These are phyloP conservation scores for Mormyrops attenuatus DNA, from an alignment of 2,797 vertebrate species.

Conservation along the genomic window DNA sequence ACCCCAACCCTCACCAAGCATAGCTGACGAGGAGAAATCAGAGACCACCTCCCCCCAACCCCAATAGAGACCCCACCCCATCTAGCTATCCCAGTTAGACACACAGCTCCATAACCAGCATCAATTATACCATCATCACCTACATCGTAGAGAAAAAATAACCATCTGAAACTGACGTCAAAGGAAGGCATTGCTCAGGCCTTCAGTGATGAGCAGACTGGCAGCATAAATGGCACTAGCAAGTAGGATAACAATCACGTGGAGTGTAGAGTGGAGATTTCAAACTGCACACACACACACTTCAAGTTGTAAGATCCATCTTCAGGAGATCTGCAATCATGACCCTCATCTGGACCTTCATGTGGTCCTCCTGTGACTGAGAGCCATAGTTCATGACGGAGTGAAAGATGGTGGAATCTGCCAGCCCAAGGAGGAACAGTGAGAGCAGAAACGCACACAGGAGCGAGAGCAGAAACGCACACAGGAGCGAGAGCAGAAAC, in stretches of 20 bases:
- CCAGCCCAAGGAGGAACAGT: not conserved
- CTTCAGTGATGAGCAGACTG: not conserved
- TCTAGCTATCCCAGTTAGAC: slow-evolving; percentile 4
- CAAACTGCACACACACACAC: not conserved
- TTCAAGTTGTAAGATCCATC: not conserved
- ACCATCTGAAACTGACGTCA: not conserved
- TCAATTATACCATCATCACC: not conserved
- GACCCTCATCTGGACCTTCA: not conserved
- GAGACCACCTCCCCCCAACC: slow-evolving; percentile 19
- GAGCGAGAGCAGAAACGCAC: no score
- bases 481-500: not conserved
- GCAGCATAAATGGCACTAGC: no score
- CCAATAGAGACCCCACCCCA: not conserved
- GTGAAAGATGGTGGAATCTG: not conserved
- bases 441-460: no score
- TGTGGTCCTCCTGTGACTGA: not conserved
- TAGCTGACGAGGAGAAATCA: slow-evolving; percentile 69
- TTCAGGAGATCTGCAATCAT: not conserved
- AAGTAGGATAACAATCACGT: not conserved
- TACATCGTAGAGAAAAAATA: not conserved
- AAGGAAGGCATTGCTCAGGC: not conserved
- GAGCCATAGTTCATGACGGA: not conserved
- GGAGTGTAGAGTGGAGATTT: not conserved
- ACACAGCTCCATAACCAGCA: not conserved
- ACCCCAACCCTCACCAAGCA: slow-evolving; percentile 31